These are phyloP conservation scores for Megalops cyprinoides DNA, from an alignment of 2,797 vertebrate species.

Conservation along the genomic window DNA sequence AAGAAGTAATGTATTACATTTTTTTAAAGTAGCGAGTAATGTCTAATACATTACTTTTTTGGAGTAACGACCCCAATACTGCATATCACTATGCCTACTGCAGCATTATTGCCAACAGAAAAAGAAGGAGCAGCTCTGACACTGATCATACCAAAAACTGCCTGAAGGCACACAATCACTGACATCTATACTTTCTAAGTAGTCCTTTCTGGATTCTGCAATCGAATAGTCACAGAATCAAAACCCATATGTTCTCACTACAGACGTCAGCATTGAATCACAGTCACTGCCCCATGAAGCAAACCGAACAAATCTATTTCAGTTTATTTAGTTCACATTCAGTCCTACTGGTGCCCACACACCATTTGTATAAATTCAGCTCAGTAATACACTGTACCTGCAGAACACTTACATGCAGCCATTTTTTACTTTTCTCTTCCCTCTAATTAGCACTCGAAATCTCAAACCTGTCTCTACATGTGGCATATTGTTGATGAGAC, in stretches of 20 bases:
- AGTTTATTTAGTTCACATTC: constrained; percentile 2
- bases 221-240: neutral
- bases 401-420: neutral
- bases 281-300: neutral
- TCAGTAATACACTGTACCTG: neutral
- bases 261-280: neutral
- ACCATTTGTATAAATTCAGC: neutral
- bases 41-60: too few relatives aligned
- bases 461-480: neutral
- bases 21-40: too few relatives aligned
- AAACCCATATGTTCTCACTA: neutral
- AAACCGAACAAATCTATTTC: neutral
- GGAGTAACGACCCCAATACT: too few relatives aligned
- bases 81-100: neutral
- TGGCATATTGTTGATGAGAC: neutral
- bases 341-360: neutral
- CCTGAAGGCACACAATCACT: neutral
- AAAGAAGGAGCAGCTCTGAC: neutral
- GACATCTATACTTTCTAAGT: constrained; percentile 6
- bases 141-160: neutral
- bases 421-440: neutral
- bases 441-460: neutral
- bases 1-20: too few relatives aligned
- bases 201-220: constrained; percentile 5
- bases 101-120: neutral